phyloP scores from a whole-genome alignment of 37 sponge, comb jelly and placozoan genomes.

The Lycopodina hypogea region DNA sequence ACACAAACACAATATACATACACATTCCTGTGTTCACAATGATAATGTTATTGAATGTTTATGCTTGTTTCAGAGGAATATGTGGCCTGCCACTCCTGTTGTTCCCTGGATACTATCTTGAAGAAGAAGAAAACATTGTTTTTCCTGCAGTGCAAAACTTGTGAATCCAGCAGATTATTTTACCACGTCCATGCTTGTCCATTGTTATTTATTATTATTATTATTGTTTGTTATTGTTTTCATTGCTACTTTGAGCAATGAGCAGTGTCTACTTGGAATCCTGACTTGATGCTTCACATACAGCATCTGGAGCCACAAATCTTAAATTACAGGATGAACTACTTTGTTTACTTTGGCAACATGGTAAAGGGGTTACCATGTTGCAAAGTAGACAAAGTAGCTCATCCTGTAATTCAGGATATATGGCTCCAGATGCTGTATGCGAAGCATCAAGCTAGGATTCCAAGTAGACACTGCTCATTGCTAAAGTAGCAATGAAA shows the following conservation, averaged over 20 bases:
- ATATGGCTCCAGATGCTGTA: slow-evolving; percentile 91
- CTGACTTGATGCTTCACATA: slow-evolving; percentile 92
- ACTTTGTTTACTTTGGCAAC: too few species aligned
- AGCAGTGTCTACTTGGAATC: slow-evolving; percentile 89
- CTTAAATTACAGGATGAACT: too few species aligned
- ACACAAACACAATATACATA: too few species aligned
- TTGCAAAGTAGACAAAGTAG: too few species aligned
- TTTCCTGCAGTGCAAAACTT: slow-evolving; percentile 96
- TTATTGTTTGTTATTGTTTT: slow-evolving; percentile 36
- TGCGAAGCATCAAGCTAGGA: slow-evolving; percentile 92
- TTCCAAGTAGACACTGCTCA: slow-evolving; percentile 87
- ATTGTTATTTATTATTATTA: too few species aligned
- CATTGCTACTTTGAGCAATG: slow-evolving; percentile 50
- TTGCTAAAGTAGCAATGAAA: slow-evolving; percentile 50
- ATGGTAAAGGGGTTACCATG: too few species aligned
- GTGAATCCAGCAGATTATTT: too few species aligned
- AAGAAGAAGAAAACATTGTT: slow-evolving; percentile 91
- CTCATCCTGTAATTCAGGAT: too few species aligned
- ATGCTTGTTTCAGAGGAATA: slow-evolving; percentile 85
- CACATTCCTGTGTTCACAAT: neutral
- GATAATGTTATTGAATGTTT: neutral
- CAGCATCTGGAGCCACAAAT: slow-evolving; percentile 92
- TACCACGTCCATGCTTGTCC: too few species aligned
- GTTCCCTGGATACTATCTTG: slow-evolving; percentile 91
- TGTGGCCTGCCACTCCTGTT: slow-evolving; percentile 98